These are phyloP conservation scores for Acrocyrtus sp. DNA, from an alignment of 2,888 invertebrate genomes.

Conservation along the genomic window DNA sequence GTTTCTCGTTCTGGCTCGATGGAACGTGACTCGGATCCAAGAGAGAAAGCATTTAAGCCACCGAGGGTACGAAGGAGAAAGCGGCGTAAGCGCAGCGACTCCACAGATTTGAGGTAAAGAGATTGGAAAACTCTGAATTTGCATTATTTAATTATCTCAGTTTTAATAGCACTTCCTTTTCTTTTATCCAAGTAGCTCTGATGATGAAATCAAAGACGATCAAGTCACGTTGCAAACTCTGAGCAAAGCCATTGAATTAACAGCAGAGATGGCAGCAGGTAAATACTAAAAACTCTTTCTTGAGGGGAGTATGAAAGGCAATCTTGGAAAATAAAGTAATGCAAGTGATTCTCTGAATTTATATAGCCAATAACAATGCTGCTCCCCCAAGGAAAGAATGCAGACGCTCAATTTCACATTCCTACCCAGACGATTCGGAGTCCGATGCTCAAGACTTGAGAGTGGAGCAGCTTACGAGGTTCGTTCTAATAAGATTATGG, in stretches of 20 bases:
- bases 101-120: slow-evolving; percentile 46
- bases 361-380: too few relatives aligned
- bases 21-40: slow-evolving; percentile 65
- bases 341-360: too few relatives aligned
- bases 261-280: slow-evolving; percentile 87
- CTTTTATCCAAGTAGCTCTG: slow-evolving; percentile 46
- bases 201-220: slow-evolving; percentile 49
- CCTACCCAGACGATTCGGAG: slow-evolving; percentile 57
- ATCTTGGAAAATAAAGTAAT: too few relatives aligned
- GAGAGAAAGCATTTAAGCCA: slow-evolving; percentile 65
- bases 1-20: slow-evolving; percentile 66
- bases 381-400: slow-evolving; percentile 13
- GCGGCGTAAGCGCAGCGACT: slow-evolving; percentile 50
- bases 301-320: too few relatives aligned
- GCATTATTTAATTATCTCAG: too few relatives aligned
- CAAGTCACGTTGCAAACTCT: slow-evolving; percentile 26
- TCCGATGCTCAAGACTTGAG: slow-evolving; percentile 64
- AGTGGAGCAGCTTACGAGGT: slow-evolving; percentile 76
- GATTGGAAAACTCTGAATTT: too few relatives aligned
- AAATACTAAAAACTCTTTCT: too few relatives aligned
- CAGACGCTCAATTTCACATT: slow-evolving; percentile 62
- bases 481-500: too few relatives aligned
- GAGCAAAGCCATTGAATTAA: slow-evolving; percentile 76
- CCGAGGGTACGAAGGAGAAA: slow-evolving; percentile 66
- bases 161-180: not conserved